A percentile compares a stretch with the other conserved stretches of the same genome.
Evolutionary conservation across 2,888 invertebrate species (phyloP).

Genomic region (Drosophila anceps): DNA sequence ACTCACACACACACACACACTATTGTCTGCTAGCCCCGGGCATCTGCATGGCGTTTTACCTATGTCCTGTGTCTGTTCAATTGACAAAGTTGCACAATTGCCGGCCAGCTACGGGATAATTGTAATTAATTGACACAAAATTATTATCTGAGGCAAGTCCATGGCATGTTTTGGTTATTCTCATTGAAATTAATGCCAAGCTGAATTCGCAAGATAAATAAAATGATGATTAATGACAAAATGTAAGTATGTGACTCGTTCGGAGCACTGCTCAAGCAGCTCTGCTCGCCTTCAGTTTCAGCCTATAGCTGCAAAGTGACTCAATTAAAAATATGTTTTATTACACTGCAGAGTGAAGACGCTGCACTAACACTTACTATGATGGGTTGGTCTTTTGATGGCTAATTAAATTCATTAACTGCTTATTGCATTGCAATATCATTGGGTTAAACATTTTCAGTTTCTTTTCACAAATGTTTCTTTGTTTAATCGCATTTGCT

Average conservation of each 20-base stretch:
- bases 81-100: conserved; percentile 59
- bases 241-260: not conserved
- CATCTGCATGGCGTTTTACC: conserved; percentile 24
- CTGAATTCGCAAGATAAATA: conserved; percentile 31
- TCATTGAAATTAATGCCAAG: conserved; percentile 42
- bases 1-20: not conserved
- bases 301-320: not conserved
- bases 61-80: conserved; percentile 24
- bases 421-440: not conserved
- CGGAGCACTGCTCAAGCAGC: not conserved
- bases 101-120: conserved; percentile 52
- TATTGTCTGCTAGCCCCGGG: conserved; percentile 24
- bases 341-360: not conserved
- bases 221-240: conserved; percentile 39
- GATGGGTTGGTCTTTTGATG: not conserved
- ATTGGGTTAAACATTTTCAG: not conserved
- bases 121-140: conserved; percentile 67
- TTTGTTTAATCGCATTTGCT: not conserved
- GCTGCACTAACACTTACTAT: not conserved
- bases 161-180: conserved; percentile 20
- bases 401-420: not conserved
- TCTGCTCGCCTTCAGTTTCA: not conserved
- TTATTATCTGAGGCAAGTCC: conserved; percentile 45
- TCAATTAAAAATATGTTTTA: conserved; percentile 1
- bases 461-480: not conserved